phyloP scores from a whole-genome alignment of 2,113 vertebrate genomes.

The Typhlomys cinereus region DNA sequence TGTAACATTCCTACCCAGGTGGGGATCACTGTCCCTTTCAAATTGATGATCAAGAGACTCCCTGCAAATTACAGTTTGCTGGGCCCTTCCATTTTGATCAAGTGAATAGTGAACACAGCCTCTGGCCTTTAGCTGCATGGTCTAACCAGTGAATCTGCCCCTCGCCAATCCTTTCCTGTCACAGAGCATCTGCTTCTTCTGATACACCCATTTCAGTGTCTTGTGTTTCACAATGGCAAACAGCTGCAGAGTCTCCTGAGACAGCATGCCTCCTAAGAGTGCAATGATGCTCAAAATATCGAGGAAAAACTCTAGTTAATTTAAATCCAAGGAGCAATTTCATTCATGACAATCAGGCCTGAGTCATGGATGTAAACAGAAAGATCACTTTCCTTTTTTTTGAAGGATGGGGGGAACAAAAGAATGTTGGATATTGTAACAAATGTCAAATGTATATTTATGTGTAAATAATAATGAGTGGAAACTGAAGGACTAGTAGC shows the following conservation, averaged over 20 bases:
- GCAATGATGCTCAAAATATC: slow-evolving; percentile 52
- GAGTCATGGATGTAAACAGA: slow-evolving; percentile 20
- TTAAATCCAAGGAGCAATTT: slow-evolving; percentile 58
- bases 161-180: neutral
- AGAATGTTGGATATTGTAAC: neutral
- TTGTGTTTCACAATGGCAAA: slow-evolving; percentile 51
- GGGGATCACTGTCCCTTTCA: neutral
- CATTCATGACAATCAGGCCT: slow-evolving; percentile 1
- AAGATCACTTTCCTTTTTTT: neutral
- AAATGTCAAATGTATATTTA: neutral
- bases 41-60: neutral
- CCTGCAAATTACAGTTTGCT: neutral
- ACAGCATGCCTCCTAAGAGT: slow-evolving; percentile 27
- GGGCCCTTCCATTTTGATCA: neutral
- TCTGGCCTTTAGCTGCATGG: slow-evolving; percentile 20
- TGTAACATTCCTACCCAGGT: neutral
- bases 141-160: neutral
- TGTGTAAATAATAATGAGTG: neutral
- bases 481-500: neutral
- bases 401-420: neutral
- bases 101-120: slow-evolving; percentile 16
- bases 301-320: slow-evolving; percentile 26
- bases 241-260: slow-evolving; percentile 15
- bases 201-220: neutral
- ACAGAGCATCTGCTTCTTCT: neutral